phyloP scores from a whole-genome alignment of 2,888 invertebrate species.

The Gasteruption jaculator region DNA sequence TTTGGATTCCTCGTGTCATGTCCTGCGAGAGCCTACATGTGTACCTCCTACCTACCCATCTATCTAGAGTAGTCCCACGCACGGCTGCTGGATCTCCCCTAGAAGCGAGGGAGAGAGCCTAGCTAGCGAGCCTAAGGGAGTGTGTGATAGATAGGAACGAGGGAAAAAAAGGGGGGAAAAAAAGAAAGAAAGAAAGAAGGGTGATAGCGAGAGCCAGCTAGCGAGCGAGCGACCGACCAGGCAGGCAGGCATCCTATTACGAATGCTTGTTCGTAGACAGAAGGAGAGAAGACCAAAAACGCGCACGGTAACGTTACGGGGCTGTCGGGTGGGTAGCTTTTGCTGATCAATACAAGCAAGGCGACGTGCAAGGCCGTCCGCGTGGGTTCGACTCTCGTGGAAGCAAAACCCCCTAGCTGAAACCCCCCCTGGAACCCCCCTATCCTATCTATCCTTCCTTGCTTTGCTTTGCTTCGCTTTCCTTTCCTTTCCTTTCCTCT shows the following conservation, averaged over 20 bases:
- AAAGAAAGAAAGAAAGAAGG: constrained; percentile 23
- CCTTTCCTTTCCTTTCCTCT: neutral
- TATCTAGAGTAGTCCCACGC: no score
- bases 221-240: constrained; percentile 1
- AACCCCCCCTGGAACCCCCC: neutral
- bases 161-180: neutral
- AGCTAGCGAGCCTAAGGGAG: no score
- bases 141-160: no score
- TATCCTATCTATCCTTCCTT: neutral
- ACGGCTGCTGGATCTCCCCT: no score
- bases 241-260: no score
- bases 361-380: constrained; percentile 49
- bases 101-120: no score
- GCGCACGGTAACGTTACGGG: constrained; percentile 35
- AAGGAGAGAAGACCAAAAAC: constrained; percentile 19
- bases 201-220: neutral
- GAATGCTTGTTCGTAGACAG: no score
- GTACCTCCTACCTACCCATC: no score
- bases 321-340: constrained; percentile 39
- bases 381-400: constrained; percentile 40
- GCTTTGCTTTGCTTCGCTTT: neutral
- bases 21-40: no score
- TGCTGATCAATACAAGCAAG: constrained; percentile 49
- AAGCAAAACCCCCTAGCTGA: no score
- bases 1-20: no score